Evolutionary conservation across 2,113 vertebrate species (phyloP).

Genomic region (Fregetta grallaria): DNA sequence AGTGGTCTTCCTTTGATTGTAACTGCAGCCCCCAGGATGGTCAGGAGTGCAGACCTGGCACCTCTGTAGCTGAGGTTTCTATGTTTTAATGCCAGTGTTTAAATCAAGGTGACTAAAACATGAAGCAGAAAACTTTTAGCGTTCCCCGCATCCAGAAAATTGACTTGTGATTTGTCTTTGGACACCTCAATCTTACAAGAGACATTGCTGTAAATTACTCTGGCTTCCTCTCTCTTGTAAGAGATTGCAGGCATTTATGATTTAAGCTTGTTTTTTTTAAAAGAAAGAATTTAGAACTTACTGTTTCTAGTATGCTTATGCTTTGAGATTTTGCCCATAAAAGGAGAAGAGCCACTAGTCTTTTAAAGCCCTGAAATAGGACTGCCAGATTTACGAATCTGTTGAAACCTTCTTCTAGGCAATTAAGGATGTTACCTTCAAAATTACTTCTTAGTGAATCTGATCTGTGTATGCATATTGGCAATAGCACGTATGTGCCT

Average conservation of each 20-base stretch:
- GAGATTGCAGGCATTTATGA: not conserved
- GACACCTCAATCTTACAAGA: not conserved
- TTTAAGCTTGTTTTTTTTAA: not conserved
- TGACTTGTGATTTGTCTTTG: not conserved
- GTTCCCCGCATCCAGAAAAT: not conserved
- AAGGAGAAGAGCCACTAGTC: not conserved
- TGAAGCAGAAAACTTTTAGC: not conserved
- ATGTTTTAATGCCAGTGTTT: not conserved
- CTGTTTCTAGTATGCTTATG: not conserved
- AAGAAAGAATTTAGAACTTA: not conserved
- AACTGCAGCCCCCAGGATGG: not conserved
- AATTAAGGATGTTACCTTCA: not conserved
- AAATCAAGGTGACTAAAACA: not conserved
- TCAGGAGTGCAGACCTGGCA: not conserved
- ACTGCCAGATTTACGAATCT: not conserved
- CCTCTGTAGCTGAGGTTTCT: not conserved
- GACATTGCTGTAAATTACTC: not conserved
- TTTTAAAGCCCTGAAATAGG: not conserved
- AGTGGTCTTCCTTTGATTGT: not conserved
- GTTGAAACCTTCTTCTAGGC: not conserved
- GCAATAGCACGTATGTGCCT: not conserved
- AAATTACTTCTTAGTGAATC: not conserved
- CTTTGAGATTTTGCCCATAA: not conserved
- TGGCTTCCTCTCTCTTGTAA: not conserved
- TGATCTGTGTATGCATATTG: not conserved